A percentile compares a stretch with the other conserved stretches of the same genome.
Conservation (phyloP, 2,888 invertebrate genomes). For the Cancer borealis region DNA sequence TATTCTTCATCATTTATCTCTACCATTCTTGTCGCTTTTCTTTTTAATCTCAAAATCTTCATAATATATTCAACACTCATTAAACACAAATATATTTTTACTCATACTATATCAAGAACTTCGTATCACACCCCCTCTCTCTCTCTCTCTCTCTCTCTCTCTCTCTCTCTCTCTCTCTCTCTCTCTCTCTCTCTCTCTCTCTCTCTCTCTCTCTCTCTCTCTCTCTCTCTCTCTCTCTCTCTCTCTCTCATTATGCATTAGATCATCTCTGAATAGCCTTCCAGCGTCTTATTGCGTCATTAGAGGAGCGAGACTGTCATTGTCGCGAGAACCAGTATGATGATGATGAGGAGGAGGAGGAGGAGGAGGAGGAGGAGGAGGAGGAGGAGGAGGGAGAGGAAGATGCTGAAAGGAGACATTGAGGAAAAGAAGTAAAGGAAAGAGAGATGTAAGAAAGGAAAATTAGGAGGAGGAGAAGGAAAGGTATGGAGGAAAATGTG, state of each 20-base stretch:
- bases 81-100: neutral
- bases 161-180: neutral
- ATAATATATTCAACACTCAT: neutral
- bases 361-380: conserved; percentile 8
- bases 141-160: conserved; percentile 9
- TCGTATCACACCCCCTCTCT: neutral
- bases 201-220: conserved; percentile 54
- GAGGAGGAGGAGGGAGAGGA: neutral
- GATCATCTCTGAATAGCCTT: conserved; percentile 4
- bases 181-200: conserved; percentile 54
- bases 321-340: neutral
- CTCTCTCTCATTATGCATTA: conserved; percentile 49
- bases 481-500: neutral
- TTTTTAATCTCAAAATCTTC: too few relatives aligned
- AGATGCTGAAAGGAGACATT: neutral
- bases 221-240: conserved; percentile 56
- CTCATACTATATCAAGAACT: neutral
- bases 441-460: neutral
- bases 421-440: neutral
- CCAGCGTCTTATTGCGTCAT: conserved; percentile 50
- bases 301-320: conserved; percentile 38
- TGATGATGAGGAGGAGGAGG: neutral
- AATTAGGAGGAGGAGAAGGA: neutral
- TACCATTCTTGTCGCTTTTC: too few relatives aligned
- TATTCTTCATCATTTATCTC: too few relatives aligned